Evolutionary conservation across 2,113 vertebrate species (phyloP).

Genomic region (Gavialis gangeticus): DNA sequence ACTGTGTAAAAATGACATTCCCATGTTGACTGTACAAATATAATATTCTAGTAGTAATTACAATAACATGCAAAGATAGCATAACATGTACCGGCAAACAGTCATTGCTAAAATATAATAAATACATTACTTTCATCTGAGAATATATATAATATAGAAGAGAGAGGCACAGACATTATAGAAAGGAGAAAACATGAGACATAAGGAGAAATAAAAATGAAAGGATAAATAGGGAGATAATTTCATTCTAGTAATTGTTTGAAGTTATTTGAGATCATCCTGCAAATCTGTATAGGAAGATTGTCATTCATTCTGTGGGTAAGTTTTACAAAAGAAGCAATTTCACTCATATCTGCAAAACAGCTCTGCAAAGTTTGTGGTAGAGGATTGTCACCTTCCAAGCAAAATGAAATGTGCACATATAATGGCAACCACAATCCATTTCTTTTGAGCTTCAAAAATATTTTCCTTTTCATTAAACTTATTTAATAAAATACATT

Average conservation of each 20-base stretch:
- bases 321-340: neutral
- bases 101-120: neutral
- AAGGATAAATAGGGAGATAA: neutral
- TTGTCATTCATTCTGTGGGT: accelerated
- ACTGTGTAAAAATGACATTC: neutral
- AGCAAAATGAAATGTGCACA: neutral
- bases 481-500: neutral
- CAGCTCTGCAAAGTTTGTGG: accelerated
- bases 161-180: neutral
- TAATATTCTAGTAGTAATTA: neutral
- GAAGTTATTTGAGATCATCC: neutral
- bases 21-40: neutral
- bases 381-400: accelerated
- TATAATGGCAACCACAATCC: neutral
- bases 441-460: neutral
- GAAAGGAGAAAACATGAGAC: neutral
- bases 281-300: neutral
- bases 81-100: neutral
- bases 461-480: neutral
- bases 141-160: neutral
- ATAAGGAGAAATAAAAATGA: neutral
- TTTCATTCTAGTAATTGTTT: neutral
- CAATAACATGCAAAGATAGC: neutral
- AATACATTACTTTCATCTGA: neutral
- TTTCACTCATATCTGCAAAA: neutral